Base-by-base conservation (phyloP, 2,888 invertebrate genomes). In the Apodemia mormo region DNA sequence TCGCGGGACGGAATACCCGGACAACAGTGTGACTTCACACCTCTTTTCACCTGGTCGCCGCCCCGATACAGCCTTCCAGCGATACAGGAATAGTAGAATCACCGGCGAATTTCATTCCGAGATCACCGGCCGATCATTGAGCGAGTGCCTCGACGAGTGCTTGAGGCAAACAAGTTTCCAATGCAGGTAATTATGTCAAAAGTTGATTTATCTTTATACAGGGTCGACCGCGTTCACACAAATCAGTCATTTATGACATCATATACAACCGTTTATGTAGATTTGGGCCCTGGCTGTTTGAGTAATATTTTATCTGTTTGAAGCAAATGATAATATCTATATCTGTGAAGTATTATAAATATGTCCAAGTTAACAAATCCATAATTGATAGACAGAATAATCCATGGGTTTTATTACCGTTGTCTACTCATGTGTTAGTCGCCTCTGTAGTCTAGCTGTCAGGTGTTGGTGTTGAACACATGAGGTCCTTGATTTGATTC, bases 141-240 rank as follows among this genome's bases (percentile, higher is more conserved):
- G 97, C 88, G 98, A 98, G 87, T 98, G 98, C 82, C 87, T 98
- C 79, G 97, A 98, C 85, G 98, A 98, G 84, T 98, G 98, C 84
- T 93, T 98, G 75, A 94, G 97, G 75, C 97, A 97, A 89, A 96
- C 97, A 14, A 97, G 97, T 85, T 97, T 97, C 86, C 97, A 97
- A 81, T 98, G 98, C 92, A 95, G 97, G 88, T 97, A 96, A 70
- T 65, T 69, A 45, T 58, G 8, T 22, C 54, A 61, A 33, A 30
- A 52, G 22, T 54, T 54, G 52, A 54, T 54, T 54, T 64, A 33
- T 64, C 9, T 30, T 37, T 33, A 10, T 33, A 64, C 61, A 37
- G 61, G 61, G 61, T 61, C 61, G 61, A 61, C 61, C 6, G 33
- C 12, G 5, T 14, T 14, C 14, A 14, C 49, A 49, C 14, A 49